Evolutionary conservation across 2,113 vertebrate genomes (phyloP).

Genomic region (Sterna hirundo): DNA sequence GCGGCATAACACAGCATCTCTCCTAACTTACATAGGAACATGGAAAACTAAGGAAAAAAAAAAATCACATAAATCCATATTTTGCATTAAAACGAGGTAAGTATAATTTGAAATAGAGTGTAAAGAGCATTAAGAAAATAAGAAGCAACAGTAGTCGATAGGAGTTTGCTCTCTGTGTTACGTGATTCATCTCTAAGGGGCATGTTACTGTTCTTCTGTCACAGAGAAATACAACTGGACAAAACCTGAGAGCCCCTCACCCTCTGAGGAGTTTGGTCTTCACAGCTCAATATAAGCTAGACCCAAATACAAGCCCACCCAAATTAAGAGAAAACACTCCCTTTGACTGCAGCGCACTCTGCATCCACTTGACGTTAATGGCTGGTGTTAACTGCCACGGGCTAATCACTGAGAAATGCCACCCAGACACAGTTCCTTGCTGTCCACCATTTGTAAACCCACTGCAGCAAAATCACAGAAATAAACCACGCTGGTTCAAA

Average conservation of each 20-base stretch:
- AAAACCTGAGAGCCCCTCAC: neutral
- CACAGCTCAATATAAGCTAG: neutral
- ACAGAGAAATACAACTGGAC: neutral
- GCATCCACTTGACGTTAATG: neutral
- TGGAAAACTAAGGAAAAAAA: neutral
- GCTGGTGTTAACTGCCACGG: neutral
- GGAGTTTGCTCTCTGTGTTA: neutral
- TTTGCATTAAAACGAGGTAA: neutral
- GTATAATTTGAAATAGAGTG: neutral
- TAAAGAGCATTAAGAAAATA: neutral
- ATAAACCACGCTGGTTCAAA: neutral
- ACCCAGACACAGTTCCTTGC: neutral
- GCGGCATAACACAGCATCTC: neutral
- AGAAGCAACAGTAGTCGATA: neutral
- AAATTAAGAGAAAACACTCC: neutral
- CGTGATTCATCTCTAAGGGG: neutral
- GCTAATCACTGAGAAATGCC: neutral
- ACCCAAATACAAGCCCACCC: neutral
- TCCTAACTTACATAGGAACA: neutral
- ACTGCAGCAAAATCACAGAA: neutral
- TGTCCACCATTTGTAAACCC: neutral
- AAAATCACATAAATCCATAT: rapidly evolving
- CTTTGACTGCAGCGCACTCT: neutral
- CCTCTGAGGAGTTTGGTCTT: neutral
- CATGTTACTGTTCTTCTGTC: neutral